These are phyloP conservation scores for Meda fulgida DNA, from an alignment of 2,797 vertebrate species.

Conservation along the genomic window DNA sequence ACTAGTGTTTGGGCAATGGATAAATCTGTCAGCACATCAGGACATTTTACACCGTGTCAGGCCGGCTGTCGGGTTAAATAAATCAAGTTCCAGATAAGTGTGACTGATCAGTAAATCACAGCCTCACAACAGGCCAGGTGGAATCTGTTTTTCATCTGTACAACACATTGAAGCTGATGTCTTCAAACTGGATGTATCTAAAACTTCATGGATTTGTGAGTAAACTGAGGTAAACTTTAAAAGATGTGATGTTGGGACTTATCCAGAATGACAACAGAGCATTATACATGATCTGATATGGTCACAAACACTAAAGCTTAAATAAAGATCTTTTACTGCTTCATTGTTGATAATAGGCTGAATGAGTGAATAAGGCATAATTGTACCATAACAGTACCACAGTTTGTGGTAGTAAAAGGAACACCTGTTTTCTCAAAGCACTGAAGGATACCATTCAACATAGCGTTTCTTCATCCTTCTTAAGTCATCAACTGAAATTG, in stretches of 20 bases:
- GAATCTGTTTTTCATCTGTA: conserved; percentile 1
- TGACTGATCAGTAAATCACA: conserved; percentile 38
- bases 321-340: conserved; percentile 21
- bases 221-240: neutral
- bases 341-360: conserved; percentile 26
- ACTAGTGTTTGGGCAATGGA: conserved; percentile 46
- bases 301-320: conserved; percentile 12
- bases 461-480: conserved; percentile 1
- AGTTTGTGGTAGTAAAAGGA: conserved; percentile 45
- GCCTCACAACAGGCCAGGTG: neutral
- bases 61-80: conserved; percentile 21
- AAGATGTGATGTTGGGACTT: neutral
- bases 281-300: neutral
- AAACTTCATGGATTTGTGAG: neutral
- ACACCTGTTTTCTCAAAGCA: conserved; percentile 14
- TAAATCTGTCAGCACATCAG: conserved; percentile 42
- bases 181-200: neutral
- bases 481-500: neutral
- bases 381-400: conserved; percentile 54
- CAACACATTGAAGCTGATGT: neutral
- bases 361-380: conserved; percentile 56
- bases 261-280: conserved; percentile 6
- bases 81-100: conserved; percentile 47
- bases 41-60: conserved; percentile 47
- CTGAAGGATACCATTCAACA: conserved; percentile 1